Evolutionary conservation across 2,797 vertebrate species (phyloP), one percentile per base, ranked within the genome.

Genomic region (Lagocephalus sceleratus): DNA sequence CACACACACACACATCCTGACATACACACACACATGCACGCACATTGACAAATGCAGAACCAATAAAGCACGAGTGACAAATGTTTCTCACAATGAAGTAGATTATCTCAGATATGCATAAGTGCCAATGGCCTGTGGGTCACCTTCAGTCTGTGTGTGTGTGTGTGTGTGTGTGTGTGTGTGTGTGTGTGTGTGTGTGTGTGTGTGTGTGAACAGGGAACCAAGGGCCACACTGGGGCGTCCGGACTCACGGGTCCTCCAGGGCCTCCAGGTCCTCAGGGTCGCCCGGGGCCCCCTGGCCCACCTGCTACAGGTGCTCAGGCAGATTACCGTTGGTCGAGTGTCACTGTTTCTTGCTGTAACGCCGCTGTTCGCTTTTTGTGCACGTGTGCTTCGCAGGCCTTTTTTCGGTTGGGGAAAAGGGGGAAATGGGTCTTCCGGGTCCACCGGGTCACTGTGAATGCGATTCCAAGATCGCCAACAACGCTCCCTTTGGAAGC

Each of bases 381-480:
- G 2, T 20, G 3, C 26, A 29, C 26, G 9, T 47, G 5, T 65
- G 43, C 47, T 43, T 45, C 72, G 14, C 70, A 99, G 96, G 92
- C 57, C 90, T 94, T 38, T 89, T 92, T 57, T 42, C 91, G 22
- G 87, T 92, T 23, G 96, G 96, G 75, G 94, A 94, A 88, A 99
- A 98, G 78, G 96, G 96, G 26, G 95, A 97, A 58, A 90, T 89
- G 87, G 96, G 96, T 68, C 69, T 87, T 68, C 90, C 92, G 0
- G 96, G 96, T 54, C 88, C 89, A 63, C 88, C 93, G 6, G 96
- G 95, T 51, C 89, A 76, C 76, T 99, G 96, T 72, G 88, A 94
- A 52, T 99, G 96, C 71, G 92, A 91, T 71, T 57, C 90, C 2
- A 74, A 73, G 35, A 10, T 81, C 16, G 10, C 3, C 51, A 93